phyloP scores from a whole-genome alignment of 2,113 vertebrate species.

The Gavia stellata region DNA sequence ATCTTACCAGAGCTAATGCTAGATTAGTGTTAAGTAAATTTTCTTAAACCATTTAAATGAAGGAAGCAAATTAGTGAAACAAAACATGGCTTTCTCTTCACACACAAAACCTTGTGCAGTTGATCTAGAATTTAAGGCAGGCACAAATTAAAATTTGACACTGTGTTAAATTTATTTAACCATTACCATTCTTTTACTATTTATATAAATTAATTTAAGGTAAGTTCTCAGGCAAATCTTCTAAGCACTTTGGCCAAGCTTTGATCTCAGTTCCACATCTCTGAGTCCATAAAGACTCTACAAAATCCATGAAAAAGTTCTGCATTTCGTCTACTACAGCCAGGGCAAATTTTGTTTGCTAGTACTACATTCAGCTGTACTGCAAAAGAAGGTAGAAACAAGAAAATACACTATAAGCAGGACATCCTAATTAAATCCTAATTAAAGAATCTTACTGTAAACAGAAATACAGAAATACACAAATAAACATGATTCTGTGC shows the following conservation, averaged over 20 bases:
- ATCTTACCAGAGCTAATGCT: not conserved
- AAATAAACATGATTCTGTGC: not conserved
- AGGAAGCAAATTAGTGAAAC: not conserved
- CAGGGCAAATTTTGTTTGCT: not conserved
- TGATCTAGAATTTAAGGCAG: not conserved
- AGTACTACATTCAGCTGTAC: not conserved
- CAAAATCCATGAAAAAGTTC: not conserved
- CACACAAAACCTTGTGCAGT: not conserved
- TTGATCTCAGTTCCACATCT: not conserved
- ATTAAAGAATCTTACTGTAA: not conserved
- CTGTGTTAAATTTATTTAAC: not conserved
- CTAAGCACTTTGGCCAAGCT: not conserved
- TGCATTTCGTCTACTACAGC: not conserved
- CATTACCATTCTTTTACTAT: not conserved
- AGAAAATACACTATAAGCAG: not conserved
- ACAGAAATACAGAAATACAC: not conserved
- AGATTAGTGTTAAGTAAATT: not conserved
- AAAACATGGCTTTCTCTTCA: not conserved
- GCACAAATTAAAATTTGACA: not conserved
- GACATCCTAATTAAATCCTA: not conserved
- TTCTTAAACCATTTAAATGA: not conserved
- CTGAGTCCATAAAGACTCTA: not conserved
- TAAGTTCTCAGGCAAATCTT: not conserved
- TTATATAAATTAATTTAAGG: not conserved
- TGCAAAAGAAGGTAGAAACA: not conserved